Evolutionary conservation across 2,797 vertebrate species (phyloP), one percentile per base, ranked within the genome.

Genomic region (Neoniphon sammara): DNA sequence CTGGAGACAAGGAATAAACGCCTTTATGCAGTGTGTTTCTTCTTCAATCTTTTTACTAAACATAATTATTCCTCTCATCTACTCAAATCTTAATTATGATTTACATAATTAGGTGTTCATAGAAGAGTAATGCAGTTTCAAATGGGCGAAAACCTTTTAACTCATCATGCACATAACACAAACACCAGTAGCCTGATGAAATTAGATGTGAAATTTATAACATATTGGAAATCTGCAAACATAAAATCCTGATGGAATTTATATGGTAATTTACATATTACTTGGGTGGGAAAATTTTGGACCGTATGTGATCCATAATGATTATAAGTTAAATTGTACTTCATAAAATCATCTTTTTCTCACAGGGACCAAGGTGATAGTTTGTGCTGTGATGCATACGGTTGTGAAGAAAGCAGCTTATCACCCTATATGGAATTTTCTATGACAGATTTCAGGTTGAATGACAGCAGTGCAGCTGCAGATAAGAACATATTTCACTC

Each of bases 401-500:
- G 10, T 9, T 50, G 49, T 21, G 49, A 21, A 10, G 42, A 55
- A 31, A 55, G 8, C 23, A 42, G 49, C 73, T 58, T 4, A 27
- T n/a, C 52, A 60, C 25, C 31, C 36, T 77, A 63, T 61, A 57
- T 54, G 70, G 12, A 74, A 52, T 57, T 63, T 27, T 39, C 18
- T 39, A 1, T 70, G 82, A 82, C 62, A 77, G 54, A 77, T 66
- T 46, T 71, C 25, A 71, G 63, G 70, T 20, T 70, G 75, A 85
- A 73, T 66, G 52, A 47, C 52, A 75, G 11, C 27, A 70, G 39
- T 49, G 27, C 67, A 67, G 75, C 75, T 66, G 82, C 59, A 59
- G 50, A 72, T 50, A 74, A 68, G 73, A 81, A 62, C 56, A 77
- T 72, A 78, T 78, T 71, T 66, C 46, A 72, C 36, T 69, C 73